phyloP scores from a whole-genome alignment of 2,113 vertebrate species.

The Mugil cephalus region DNA sequence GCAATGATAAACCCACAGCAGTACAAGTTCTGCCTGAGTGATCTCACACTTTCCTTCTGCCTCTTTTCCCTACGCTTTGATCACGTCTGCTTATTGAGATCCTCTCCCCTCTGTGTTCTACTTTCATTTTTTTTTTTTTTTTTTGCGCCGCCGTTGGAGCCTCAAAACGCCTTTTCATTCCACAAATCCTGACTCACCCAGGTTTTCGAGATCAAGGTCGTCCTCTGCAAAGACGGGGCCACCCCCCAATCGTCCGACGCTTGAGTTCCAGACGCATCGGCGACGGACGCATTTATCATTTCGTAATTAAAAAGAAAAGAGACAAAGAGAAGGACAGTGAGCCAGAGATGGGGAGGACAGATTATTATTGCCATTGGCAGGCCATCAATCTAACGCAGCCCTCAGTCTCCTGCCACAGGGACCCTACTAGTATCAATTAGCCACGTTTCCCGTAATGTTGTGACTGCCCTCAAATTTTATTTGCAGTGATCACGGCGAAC shows the following conservation, averaged over 20 bases:
- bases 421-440: slow-evolving; percentile 33
- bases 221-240: slow-evolving; percentile 13
- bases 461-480: slow-evolving; percentile 56
- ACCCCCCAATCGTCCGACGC: slow-evolving; percentile 16
- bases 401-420: slow-evolving; percentile 30
- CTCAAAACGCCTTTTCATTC: slow-evolving; percentile 16
- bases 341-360: slow-evolving; percentile 37
- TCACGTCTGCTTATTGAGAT: slow-evolving; percentile 28
- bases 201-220: slow-evolving; percentile 39
- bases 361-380: slow-evolving; percentile 49
- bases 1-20: slow-evolving; percentile 31
- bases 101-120: not conserved
- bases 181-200: slow-evolving; percentile 23
- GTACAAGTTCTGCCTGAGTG: slow-evolving; percentile 24
- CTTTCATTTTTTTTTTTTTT: too few relatives aligned
- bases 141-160: not conserved
- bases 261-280: slow-evolving; percentile 10
- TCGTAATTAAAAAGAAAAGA: slow-evolving; percentile 30
- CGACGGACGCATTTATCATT: slow-evolving; percentile 43
- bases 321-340: slow-evolving; percentile 44
- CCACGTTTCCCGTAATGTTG: slow-evolving; percentile 34
- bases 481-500: not conserved
- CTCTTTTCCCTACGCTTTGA: slow-evolving; percentile 18
- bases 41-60: slow-evolving; percentile 21
- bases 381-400: slow-evolving; percentile 38